Conservation (phyloP, 1,140 invertebrate species). For the Leptonema lineaticorne region DNA sequence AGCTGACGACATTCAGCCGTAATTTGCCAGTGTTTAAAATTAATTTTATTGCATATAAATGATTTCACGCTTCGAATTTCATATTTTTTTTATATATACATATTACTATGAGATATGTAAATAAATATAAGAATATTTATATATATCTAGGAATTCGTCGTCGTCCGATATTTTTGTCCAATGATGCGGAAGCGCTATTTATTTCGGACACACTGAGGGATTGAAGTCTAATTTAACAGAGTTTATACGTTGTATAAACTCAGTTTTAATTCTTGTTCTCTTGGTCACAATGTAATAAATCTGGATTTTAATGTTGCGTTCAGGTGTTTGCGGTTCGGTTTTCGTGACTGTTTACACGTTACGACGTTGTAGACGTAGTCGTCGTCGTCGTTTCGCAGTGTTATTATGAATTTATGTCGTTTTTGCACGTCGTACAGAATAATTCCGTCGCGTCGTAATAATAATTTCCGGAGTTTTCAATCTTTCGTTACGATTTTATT, state of each 20-base stretch:
- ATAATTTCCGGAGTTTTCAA: too few species aligned
- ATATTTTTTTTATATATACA: background rate
- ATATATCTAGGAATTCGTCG: background rate
- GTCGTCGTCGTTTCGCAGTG: too few species aligned
- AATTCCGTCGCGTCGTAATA: too few species aligned
- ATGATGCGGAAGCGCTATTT: background rate
- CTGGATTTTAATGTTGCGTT: constrained; percentile 30
- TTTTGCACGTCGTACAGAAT: too few species aligned
- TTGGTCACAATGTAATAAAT: constrained; percentile 28
- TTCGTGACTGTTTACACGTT: background rate
- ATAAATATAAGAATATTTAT: background rate
- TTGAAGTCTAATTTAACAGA: too few species aligned
- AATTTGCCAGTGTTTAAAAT: background rate
- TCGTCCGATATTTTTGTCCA: background rate
- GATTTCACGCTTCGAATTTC: background rate
- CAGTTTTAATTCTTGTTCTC: constrained; percentile 10
- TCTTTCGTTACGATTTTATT: too few species aligned
- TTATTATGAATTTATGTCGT: too few species aligned
- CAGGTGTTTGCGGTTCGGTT: constrained; percentile 24
- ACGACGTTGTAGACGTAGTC: too few species aligned
- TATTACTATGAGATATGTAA: too few species aligned
- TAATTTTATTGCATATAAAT: background rate
- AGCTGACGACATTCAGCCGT: background rate
- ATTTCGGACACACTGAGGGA: background rate
- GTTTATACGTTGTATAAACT: background rate